A percentile compares a stretch with the other conserved stretches of the same genome.
These are phyloP conservation scores for Piaya cayana DNA, from an alignment of 2,113 vertebrate species.

Conservation along the genomic window DNA sequence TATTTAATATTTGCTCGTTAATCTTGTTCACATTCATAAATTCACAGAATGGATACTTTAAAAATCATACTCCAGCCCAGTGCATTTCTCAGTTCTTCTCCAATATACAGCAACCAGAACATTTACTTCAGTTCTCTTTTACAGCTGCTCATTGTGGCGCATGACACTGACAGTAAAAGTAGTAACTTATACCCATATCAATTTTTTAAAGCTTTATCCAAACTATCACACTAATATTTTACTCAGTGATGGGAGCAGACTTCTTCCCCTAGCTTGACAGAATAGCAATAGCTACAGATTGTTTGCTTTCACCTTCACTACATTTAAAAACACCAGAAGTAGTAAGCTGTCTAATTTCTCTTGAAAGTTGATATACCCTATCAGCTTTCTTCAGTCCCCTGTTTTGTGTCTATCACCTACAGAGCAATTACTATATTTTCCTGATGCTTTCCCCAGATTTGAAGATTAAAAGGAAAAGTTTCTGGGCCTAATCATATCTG, in stretches of 20 bases:
- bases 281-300: neutral
- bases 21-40: neutral
- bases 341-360: neutral
- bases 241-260: neutral
- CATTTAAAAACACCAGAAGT: neutral
- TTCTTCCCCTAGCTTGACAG: fast-evolving
- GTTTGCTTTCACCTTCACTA: neutral
- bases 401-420: neutral
- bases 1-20: neutral
- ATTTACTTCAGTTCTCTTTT: neutral
- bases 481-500: neutral
- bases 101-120: neutral
- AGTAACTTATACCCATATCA: neutral
- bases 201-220: neutral
- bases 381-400: neutral
- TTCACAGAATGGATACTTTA: neutral
- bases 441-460: neutral
- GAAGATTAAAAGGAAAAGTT: neutral
- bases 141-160: neutral
- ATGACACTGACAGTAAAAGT: neutral
- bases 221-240: neutral
- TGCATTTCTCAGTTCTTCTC: neutral
- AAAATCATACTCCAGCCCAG: neutral
- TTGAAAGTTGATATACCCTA: neutral
- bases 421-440: neutral